Percentiles rank a stretch among this genome's conserved stretches.
phyloP scores from a whole-genome alignment of 2,797 vertebrate genomes.

The Anisognathus igniventris region DNA sequence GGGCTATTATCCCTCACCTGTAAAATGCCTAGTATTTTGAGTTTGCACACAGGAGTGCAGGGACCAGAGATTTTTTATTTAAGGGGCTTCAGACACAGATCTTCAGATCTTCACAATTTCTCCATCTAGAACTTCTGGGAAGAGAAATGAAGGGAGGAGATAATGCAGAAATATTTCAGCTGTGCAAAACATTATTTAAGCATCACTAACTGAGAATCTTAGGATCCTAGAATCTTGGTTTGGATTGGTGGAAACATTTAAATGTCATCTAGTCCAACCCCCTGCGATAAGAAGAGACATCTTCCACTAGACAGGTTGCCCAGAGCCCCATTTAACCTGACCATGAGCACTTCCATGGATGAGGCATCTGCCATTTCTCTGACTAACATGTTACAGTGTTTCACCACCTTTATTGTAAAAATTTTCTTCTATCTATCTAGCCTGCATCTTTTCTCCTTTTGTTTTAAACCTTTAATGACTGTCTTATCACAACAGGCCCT shows the following conservation, averaged over 20 bases:
- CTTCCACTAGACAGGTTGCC: no score
- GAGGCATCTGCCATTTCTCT: background rate
- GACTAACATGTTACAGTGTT: background rate
- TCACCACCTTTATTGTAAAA: background rate
- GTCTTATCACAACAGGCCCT: background rate
- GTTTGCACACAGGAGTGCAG: background rate
- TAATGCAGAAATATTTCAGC: background rate
- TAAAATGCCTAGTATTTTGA: background rate
- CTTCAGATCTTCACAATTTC: background rate
- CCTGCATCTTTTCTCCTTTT: background rate
- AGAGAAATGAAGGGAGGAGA: background rate
- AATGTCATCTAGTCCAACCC: background rate
- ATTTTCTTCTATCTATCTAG: background rate
- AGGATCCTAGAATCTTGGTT: background rate
- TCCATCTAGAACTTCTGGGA: background rate
- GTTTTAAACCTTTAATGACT: background rate
- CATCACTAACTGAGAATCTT: background rate
- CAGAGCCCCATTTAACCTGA: background rate
- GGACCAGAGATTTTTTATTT: background rate
- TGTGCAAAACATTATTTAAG: background rate
- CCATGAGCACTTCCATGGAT: background rate
- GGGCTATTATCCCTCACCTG: background rate
- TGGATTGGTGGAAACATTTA: rapidly evolving
- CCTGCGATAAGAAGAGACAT: background rate
- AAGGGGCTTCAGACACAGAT: background rate